Evolutionary conservation across 1,140 invertebrate genomes (phyloP).

Genomic region (Chelonus insularis): DNA sequence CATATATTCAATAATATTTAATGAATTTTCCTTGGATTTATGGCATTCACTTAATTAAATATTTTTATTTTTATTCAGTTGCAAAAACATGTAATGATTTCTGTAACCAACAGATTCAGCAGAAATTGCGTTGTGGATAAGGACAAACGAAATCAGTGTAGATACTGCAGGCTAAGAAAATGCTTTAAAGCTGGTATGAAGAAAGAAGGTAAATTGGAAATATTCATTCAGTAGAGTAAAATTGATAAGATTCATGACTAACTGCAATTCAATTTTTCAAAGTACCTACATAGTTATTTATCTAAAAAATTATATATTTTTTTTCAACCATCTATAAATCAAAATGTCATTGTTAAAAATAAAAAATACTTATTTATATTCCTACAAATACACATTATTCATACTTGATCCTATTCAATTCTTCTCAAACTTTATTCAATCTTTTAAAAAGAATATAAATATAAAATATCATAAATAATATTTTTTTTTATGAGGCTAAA

Average conservation of each 20-base stretch:
- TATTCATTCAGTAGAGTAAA: conserved; percentile 13
- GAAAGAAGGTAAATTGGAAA: conserved; percentile 87
- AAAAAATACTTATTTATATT: background rate
- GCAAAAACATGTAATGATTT: conserved; percentile 5
- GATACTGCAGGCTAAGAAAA: conserved; percentile 93
- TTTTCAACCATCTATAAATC: too few species aligned
- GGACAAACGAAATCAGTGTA: conserved; percentile 96
- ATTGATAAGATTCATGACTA: too few species aligned
- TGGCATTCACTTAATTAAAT: background rate
- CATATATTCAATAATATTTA: background rate
- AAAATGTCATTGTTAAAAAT: conserved; percentile 5
- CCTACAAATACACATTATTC: too few species aligned
- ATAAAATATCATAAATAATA: background rate
- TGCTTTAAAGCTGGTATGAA: conserved; percentile 98
- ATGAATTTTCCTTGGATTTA: background rate
- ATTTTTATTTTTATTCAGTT: background rate
- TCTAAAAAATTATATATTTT: too few species aligned
- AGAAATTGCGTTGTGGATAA: conserved; percentile 95
- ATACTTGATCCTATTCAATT: too few species aligned
- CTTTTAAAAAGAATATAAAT: background rate
- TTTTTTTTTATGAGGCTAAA: too few species aligned
- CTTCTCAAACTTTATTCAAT: too few species aligned
- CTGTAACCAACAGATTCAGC: conserved; percentile 74
- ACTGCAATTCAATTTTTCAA: too few species aligned
- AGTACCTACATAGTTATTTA: too few species aligned